Evolutionary conservation across 2,888 invertebrate species (phyloP).

Genomic region (Acrobasis repandana): DNA sequence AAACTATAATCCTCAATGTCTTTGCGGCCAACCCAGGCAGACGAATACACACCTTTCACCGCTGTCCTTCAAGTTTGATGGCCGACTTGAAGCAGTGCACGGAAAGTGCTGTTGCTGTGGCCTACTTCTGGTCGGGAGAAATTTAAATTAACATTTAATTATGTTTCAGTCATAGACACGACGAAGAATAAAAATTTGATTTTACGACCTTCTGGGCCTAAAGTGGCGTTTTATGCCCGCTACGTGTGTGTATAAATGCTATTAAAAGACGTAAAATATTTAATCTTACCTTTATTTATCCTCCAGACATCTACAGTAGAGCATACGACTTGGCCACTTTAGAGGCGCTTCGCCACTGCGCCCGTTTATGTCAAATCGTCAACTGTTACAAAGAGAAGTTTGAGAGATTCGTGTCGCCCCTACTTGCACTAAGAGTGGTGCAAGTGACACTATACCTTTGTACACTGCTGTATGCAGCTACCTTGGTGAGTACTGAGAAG

Average conservation of each 20-base stretch:
- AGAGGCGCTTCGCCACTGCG: conserved; percentile 59
- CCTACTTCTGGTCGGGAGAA: too few species aligned
- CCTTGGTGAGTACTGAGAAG: conserved; percentile 47
- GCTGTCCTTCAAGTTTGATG: too few species aligned
- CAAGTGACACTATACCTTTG: conserved; percentile 72
- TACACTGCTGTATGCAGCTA: conserved; percentile 66
- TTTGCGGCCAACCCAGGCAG: too few species aligned
- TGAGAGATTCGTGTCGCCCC: conserved; percentile 65
- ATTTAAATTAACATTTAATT: too few species aligned
- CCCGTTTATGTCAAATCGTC: conserved; percentile 49
- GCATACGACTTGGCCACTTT: conserved; percentile 52
- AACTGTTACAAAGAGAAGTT: conserved; percentile 53
- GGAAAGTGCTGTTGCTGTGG: too few species aligned
- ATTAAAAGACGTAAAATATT: too few species aligned
- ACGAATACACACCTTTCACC: too few species aligned
- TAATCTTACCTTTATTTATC: background rate
- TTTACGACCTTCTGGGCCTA: too few species aligned
- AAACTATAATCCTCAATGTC: background rate
- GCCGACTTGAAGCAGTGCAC: too few species aligned
- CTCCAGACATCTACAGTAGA: conserved; percentile 59
- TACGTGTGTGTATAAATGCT: too few species aligned
- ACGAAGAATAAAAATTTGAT: too few species aligned
- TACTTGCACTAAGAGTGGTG: conserved; percentile 63
- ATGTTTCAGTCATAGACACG: too few species aligned
- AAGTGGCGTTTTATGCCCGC: background rate